Base-by-base conservation (phyloP, 2,113 vertebrate species). In the Platysternon megacephalum region DNA sequence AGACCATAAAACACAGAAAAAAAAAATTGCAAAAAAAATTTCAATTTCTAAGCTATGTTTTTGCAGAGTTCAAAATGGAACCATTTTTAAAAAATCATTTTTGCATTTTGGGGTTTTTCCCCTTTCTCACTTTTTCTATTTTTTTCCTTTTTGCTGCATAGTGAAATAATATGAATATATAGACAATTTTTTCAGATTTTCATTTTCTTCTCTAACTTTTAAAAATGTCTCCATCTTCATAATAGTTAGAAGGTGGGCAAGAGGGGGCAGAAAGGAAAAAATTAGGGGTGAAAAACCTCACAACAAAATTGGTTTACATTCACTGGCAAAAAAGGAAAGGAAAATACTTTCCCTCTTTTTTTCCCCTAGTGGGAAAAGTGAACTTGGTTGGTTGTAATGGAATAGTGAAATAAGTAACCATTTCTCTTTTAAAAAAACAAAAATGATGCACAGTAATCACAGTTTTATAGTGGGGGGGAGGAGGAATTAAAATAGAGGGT, bases 221-320 rank as follows among this genome's bases (percentile, higher is more conserved):
- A 68, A 68, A n/a, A 68, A 19, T 6, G 16, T 61, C 28, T 61
- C 32, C 58, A 65, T 7, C 32, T 65, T 68, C 32, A 19, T 65
- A n/a, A n/a, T 68, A 68, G 61, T n/a, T 68, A n/a, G 61, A 35
- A n/a, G 61, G 61, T 68, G 8, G 61, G 24, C 24, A 4, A 56
- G 26, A 56, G 32, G 13, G 58, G 3, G 5, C 4, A 68, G 32
- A 17, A 6, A 68, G 8, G 35, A 19, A 65, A n/a, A 19, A 65
- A 14, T 9, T 14, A 35, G 6, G 3, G 6, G 16, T 7, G 3
- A 14, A 6, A 11, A n/a, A 16, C 8, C 16, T 17, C 61, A 16
- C 35, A 13, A 35, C 61, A 46, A 46, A 46, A 68, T 65, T 16
- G 32, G 19, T 68, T n/a, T 68, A 68, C 14, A 68, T 19, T 68